phyloP scores from a whole-genome alignment of 2,113 vertebrate genomes.

The Tretioscincus oriximinensis region DNA sequence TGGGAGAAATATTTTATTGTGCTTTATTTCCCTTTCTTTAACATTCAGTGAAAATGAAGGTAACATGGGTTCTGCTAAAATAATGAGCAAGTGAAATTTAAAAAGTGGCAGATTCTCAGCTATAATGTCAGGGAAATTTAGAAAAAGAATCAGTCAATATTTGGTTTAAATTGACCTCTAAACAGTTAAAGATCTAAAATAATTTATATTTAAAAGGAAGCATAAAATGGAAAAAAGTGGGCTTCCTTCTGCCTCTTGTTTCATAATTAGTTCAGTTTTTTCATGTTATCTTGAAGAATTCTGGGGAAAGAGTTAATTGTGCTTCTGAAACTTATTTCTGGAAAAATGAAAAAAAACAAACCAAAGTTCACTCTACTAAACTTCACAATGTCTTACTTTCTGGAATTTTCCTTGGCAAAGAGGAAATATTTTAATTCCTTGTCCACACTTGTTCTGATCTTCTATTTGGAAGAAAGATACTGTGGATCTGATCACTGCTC shows the following conservation, averaged over 20 bases:
- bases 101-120: neutral
- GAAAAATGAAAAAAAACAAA: neutral
- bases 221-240: neutral
- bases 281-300: neutral
- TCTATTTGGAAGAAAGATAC: too few species aligned
- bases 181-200: neutral
- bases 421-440: too few species aligned
- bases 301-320: neutral
- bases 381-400: neutral
- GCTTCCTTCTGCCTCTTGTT: neutral
- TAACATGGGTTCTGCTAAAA: slow-evolving; percentile 55
- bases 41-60: slow-evolving; percentile 60
- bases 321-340: neutral
- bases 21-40: slow-evolving; percentile 64
- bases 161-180: neutral
- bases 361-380: neutral
- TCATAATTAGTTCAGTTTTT: neutral
- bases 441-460: too few species aligned
- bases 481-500: too few species aligned
- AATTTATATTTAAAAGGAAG: neutral
- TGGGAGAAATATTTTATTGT: slow-evolving; percentile 67
- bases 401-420: neutral
- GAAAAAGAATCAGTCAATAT: neutral
- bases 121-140: neutral
- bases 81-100: slow-evolving; percentile 28